These are phyloP conservation scores for Saimiri boliviensis DNA, from an alignment of 2,113 vertebrate species.

Conservation along the genomic window DNA sequence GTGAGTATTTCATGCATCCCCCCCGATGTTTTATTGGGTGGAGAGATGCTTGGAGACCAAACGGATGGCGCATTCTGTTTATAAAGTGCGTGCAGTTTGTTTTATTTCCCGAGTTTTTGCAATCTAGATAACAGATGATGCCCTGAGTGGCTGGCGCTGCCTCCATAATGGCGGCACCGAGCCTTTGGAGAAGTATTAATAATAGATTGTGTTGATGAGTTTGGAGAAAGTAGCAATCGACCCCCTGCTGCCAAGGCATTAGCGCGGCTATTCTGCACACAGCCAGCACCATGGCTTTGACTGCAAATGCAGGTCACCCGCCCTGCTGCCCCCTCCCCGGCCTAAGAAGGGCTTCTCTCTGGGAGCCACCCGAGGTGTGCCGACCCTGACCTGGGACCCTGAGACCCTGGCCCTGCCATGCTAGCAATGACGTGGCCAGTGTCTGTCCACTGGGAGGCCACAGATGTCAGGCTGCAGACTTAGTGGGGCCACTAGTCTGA, in stretches of 20 bases:
- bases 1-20: constrained; percentile 82
- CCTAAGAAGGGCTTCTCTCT: not conserved
- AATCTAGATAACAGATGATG: constrained; percentile 90
- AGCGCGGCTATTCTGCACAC: constrained; percentile 79
- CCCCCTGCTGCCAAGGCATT: constrained; percentile 88
- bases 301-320: constrained; percentile 41
- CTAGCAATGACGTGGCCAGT: not conserved
- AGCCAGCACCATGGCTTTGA: not conserved
- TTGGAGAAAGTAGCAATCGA: constrained; percentile 89
- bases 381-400: constrained; percentile 55
- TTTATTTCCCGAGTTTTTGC: constrained; percentile 87
- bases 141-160: constrained; percentile 83
- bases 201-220: constrained; percentile 91
- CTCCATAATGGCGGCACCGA: constrained; percentile 83
- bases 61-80: constrained; percentile 87
- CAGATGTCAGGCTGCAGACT: not conserved
- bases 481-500: too few species aligned
- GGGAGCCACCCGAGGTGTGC: not conserved
- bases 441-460: not conserved
- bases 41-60: constrained; percentile 82
- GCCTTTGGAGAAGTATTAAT: constrained; percentile 88
- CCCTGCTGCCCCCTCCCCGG: not conserved
- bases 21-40: constrained; percentile 86
- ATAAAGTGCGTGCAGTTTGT: constrained; percentile 85
- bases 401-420: constrained; percentile 52